Base-by-base conservation (phyloP, 2,888 invertebrate genomes). In the Hemicrepidius hirtus region DNA sequence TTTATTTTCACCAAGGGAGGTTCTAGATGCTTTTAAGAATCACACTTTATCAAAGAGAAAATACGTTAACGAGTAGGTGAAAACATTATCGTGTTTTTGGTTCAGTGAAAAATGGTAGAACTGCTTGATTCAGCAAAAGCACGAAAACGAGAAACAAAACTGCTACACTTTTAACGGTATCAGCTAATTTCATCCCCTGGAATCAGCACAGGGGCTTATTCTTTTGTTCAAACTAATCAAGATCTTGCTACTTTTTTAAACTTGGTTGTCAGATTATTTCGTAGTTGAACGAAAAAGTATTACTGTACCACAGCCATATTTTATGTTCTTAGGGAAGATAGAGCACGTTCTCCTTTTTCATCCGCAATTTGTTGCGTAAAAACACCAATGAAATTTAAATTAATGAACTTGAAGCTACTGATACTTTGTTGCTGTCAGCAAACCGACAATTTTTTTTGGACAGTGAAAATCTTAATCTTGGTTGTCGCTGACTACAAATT, bases 191-290 rank as follows among this genome's bases (percentile, higher is more conserved):
- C 13, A 57, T 37, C 57, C 12, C 20, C 0, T 37, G 37, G 12
- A 57, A 57, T 57, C 57, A 37, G 57, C 35, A 37, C 20, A 12
- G 20, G 18, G 37, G 37, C 35, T 57, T 57, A 57, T 57, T 35
- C 57, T 37, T 57, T 37, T 57, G 57, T 37, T 57, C 10, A 10
- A 20, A n/a, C 20, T 37, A 57, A 57, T 57, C 57, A 37, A 37
- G 37, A 57, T 35, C 57, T 32, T 32, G n/a, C 20, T n/a, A 57
- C 37, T 57, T 57, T 46, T 50, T 57, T 9, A 57, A 57, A 35
- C 57, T 57, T 37, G 37, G 37, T 57, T 37, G 37, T 57, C n/a
- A n/a, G 20, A 37, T 57, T 37, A 57, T 57, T 18, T 10, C 37
- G 16, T 2, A 46, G 6, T 46, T 46, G 53, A 28, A 53, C 13